These are phyloP conservation scores for Leucophenga montana DNA, from an alignment of 2,888 invertebrate species.

Conservation along the genomic window DNA sequence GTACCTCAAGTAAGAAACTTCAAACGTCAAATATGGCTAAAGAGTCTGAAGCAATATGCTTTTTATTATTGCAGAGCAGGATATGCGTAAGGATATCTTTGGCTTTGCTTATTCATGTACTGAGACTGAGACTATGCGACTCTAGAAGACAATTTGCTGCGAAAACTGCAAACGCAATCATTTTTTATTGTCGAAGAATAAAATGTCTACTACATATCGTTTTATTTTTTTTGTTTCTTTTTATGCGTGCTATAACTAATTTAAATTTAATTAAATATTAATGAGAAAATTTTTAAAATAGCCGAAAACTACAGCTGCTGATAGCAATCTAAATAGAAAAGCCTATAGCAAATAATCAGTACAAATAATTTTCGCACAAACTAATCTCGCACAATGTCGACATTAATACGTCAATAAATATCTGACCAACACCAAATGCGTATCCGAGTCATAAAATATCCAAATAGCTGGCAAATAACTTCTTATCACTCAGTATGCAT, in stretches of 20 bases:
- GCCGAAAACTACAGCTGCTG: too few species aligned
- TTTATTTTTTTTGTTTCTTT: not conserved
- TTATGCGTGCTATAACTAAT: conserved; percentile 36
- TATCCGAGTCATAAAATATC: conserved; percentile 58
- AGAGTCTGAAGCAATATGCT: conserved; percentile 36
- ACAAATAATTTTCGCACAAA: not conserved
- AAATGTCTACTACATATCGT: too few species aligned
- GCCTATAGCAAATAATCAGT: too few species aligned
- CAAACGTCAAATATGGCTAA: not conserved
- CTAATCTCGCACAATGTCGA: not conserved
- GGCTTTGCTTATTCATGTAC: conserved; percentile 29
- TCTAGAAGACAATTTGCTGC: not conserved
- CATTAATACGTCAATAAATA: conserved; percentile 30
- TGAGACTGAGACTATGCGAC: conserved; percentile 12
- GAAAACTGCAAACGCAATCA: conserved; percentile 36
- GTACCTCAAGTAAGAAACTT: not conserved
- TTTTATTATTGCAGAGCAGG: conserved; percentile 37
- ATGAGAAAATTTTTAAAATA: not conserved
- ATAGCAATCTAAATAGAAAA: too few species aligned
- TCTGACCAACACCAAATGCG: not conserved
- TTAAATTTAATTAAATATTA: conserved; percentile 65
- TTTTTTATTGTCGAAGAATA: conserved; percentile 40
- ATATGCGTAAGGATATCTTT: conserved; percentile 31
- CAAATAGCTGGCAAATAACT: conserved; percentile 66
- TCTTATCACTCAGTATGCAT: conserved; percentile 66